A percentile compares a stretch with the other conserved stretches of the same genome.
phyloP scores from a whole-genome alignment of 2,888 invertebrate genomes.

The Amblyjoppa proteus region DNA sequence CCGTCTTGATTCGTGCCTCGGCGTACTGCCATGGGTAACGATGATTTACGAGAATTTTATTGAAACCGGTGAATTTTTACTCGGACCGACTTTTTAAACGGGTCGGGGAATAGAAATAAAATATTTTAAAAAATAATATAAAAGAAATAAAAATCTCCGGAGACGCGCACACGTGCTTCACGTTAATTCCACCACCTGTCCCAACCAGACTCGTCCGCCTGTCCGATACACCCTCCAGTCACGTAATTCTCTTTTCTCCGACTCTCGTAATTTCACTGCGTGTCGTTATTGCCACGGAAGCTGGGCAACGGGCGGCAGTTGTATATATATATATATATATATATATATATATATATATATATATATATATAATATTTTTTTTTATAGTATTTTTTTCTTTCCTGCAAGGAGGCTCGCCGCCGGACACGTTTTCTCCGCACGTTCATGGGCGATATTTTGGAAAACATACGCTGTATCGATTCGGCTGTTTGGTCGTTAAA shows the following conservation, averaged over 20 bases:
- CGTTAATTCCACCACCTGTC: slow-evolving; percentile 23
- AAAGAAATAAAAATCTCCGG: neutral
- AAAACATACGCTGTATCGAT: neutral
- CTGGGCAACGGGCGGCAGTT: neutral
- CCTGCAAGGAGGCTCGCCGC: neutral
- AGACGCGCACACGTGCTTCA: neutral
- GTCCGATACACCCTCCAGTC: neutral
- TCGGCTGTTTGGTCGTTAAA: neutral
- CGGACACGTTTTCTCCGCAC: too few species aligned
- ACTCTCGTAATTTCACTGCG: neutral
- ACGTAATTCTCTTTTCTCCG: neutral
- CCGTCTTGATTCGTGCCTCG: slow-evolving; percentile 6
- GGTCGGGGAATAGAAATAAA: neutral
- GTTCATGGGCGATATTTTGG: neutral
- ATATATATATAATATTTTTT: neutral
- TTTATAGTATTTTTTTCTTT: neutral
- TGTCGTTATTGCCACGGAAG: neutral
- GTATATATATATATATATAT: too few species aligned
- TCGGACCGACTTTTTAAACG: slow-evolving; percentile 4
- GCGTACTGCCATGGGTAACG: neutral
- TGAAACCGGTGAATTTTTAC: neutral
- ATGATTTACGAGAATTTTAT: slow-evolving; percentile 49
- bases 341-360: too few species aligned
- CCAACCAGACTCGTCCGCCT: neutral
- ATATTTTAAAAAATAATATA: neutral